Percentiles rank a stretch among this genome's conserved stretches.
phyloP scores from a whole-genome alignment of 2,113 vertebrate genomes.

The Myrmecobius fasciatus region DNA sequence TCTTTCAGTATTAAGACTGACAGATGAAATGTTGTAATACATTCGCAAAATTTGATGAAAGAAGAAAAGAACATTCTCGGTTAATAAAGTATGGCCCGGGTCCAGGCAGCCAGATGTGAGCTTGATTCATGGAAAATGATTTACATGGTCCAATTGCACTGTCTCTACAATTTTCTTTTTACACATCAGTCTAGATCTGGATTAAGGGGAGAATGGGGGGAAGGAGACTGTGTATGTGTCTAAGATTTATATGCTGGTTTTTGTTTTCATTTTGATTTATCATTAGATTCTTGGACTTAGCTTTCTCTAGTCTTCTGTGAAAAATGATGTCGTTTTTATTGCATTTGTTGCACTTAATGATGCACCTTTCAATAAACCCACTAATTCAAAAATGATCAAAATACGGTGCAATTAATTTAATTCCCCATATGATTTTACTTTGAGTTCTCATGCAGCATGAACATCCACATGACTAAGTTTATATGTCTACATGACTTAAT shows the following conservation, averaged over 20 bases:
- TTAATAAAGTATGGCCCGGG: constrained; percentile 55
- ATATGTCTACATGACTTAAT: background rate
- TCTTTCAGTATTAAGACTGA: constrained; percentile 63
- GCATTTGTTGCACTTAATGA: constrained; percentile 80
- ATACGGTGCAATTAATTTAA: constrained; percentile 76
- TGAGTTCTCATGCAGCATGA: constrained; percentile 75
- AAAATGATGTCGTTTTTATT: constrained; percentile 74
- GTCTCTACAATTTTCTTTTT: constrained; percentile 55
- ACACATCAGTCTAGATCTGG: constrained; percentile 59
- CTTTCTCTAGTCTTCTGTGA: constrained; percentile 75
- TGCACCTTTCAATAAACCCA: constrained; percentile 71
- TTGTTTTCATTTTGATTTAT: constrained; percentile 80
- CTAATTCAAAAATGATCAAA: constrained; percentile 76
- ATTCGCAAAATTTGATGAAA: constrained; percentile 76
- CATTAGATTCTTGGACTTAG: constrained; percentile 67
- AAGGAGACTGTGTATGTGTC: background rate
- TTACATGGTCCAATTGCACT: constrained; percentile 40
- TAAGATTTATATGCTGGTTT: constrained; percentile 74
- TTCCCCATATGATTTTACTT: constrained; percentile 75
- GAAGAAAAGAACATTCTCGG: constrained; percentile 75
- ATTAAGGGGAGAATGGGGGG: background rate
- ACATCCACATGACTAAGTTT: background rate
- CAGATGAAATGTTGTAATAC: constrained; percentile 73
- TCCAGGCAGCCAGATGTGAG: constrained; percentile 60
- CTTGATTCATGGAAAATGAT: constrained; percentile 54